Evolutionary conservation across 1,140 invertebrate species (phyloP).

Genomic region (Drosophila bifasciata): DNA sequence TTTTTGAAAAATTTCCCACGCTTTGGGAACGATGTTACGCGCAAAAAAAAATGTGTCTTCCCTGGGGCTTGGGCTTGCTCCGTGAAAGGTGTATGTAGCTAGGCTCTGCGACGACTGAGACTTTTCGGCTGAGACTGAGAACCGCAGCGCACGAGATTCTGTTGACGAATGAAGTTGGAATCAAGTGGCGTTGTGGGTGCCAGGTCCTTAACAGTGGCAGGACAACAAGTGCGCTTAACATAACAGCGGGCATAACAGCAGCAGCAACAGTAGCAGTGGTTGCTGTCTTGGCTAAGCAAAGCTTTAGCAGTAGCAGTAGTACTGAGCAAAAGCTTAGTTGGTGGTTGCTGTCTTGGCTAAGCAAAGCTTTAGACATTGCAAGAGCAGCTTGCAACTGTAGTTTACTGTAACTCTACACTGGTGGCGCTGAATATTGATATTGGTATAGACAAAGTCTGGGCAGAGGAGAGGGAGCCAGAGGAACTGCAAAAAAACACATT

Average conservation of each 20-base stretch:
- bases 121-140: slow-evolving; percentile 43
- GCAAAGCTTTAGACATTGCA: too few species aligned
- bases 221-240: slow-evolving; percentile 64
- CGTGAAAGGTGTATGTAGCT: slow-evolving; percentile 2
- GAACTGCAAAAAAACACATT: background rate
- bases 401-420: too few species aligned
- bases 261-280: slow-evolving; percentile 12
- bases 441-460: too few species aligned
- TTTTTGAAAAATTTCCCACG: slow-evolving; percentile 19
- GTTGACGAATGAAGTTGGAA: slow-evolving; percentile 68
- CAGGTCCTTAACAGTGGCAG: slow-evolving; percentile 39
- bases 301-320: too few species aligned
- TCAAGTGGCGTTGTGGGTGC: slow-evolving; percentile 5
- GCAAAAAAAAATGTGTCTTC: slow-evolving; percentile 15
- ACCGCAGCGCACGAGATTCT: slow-evolving; percentile 74
- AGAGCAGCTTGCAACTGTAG: too few species aligned
- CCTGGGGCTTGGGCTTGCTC: slow-evolving; percentile 17
- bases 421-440: too few species aligned
- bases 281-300: too few species aligned
- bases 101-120: slow-evolving; percentile 26
- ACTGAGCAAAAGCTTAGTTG: background rate
- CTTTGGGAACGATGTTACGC: too few species aligned
- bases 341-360: too few species aligned
- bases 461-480: too few species aligned
- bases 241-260: slow-evolving; percentile 30